Percentiles rank a stretch among this genome's conserved stretches.
These are phyloP conservation scores for Leptinotarsa undecemlineata DNA, from an alignment of 1,140 invertebrate species.

Conservation along the genomic window DNA sequence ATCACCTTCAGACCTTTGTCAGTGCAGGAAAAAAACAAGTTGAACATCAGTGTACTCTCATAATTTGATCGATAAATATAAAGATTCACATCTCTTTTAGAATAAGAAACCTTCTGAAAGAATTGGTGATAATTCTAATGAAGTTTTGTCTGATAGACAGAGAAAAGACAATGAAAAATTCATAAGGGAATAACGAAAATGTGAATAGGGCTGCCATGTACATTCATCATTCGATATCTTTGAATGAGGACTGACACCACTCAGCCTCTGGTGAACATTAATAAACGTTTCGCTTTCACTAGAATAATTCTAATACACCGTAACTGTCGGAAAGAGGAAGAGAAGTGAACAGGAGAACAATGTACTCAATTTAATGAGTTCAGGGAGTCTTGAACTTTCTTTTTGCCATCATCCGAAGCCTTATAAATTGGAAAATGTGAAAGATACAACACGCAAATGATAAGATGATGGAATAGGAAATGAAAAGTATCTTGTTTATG, in stretches of 20 bases:
- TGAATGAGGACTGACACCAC: conserved; percentile 1
- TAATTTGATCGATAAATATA: too few species aligned
- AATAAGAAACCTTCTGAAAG: too few species aligned
- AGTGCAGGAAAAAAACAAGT: too few species aligned
- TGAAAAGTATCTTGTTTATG: not conserved
- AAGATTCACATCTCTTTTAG: too few species aligned
- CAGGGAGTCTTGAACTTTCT: conserved; percentile 3
- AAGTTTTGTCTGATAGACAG: too few species aligned
- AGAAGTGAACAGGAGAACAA: conserved; percentile 2
- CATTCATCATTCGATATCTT: conserved; percentile 6
- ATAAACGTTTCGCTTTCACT: not conserved
- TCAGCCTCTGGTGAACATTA: not conserved
- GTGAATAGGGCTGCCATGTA: not conserved
- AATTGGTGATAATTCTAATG: too few species aligned
- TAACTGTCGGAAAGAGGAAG: not conserved
- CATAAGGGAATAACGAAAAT: not conserved
- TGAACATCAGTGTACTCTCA: too few species aligned
- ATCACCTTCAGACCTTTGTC: too few species aligned
- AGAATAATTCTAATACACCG: conserved; percentile 1
- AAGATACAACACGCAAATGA: not conserved
- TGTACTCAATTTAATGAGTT: conserved; percentile 8
- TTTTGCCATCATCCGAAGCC: not conserved
- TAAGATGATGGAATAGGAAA: not conserved
- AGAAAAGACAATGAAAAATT: too few species aligned
- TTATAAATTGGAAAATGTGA: conserved; percentile 4